A percentile compares a stretch with the other conserved stretches of the same genome.
These are phyloP conservation scores for Ypsolopha sequella DNA, from an alignment of 2,888 invertebrate genomes.

Conservation along the genomic window DNA sequence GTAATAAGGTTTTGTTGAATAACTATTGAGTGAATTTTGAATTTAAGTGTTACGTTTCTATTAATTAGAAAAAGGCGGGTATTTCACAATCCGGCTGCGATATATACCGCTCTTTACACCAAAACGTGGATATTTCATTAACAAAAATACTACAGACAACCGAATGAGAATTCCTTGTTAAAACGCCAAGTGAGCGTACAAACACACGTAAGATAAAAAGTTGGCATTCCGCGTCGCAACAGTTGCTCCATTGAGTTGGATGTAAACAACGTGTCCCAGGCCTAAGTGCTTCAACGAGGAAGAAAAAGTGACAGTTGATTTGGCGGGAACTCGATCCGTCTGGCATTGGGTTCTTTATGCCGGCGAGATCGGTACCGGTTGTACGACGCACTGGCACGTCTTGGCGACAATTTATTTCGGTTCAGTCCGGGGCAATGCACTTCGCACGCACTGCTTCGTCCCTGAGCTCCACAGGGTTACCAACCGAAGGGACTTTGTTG, in stretches of 20 bases:
- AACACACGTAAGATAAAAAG: conserved; percentile 24
- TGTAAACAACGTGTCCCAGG: not conserved
- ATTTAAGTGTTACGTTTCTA: no score
- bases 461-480: not conserved
- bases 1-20: no score
- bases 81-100: no score
- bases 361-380: conserved; percentile 51
- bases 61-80: no score
- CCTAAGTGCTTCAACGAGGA: conserved; percentile 19
- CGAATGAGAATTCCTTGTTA: conserved; percentile 27
- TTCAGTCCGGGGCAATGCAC: conserved; percentile 61
- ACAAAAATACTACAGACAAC: conserved; percentile 19
- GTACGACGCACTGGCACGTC: conserved; percentile 46
- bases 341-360: conserved; percentile 26
- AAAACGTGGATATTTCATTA: not conserved
- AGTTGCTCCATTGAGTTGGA: conserved; percentile 11
- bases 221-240: conserved; percentile 19
- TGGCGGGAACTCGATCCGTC: conserved; percentile 30
- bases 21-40: no score
- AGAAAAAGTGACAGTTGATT: conserved; percentile 26
- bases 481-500: no score
- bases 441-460: conserved; percentile 22
- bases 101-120: no score
- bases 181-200: not conserved
- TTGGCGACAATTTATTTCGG: conserved; percentile 66